Conservation (phyloP, 2,888 invertebrate genomes). For the Cephus nigrinus region DNA sequence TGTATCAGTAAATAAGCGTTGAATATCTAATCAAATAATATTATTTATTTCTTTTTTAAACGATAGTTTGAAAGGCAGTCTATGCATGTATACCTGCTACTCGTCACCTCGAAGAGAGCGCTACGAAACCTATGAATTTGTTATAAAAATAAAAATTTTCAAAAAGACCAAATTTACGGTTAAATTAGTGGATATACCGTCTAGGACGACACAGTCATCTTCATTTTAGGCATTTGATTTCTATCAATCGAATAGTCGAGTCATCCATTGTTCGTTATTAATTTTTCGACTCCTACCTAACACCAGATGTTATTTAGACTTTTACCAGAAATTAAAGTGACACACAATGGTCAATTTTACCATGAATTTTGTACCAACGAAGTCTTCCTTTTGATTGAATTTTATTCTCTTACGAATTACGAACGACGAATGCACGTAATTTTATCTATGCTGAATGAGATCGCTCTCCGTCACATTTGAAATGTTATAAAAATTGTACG, state of each 20-base stretch:
- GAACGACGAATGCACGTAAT: neutral
- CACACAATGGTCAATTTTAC: neutral
- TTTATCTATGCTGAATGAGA: slow-evolving; percentile 54
- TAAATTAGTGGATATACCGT: neutral
- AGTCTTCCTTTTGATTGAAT: neutral
- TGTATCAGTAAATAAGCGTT: neutral
- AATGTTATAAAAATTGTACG: slow-evolving; percentile 63
- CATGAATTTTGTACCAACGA: neutral
- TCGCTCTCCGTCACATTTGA: slow-evolving; percentile 55
- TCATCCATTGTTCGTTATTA: neutral
- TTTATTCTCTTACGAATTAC: neutral
- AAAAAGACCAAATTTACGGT: neutral
- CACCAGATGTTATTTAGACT: neutral
- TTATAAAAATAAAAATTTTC: neutral
- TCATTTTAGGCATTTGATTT: neutral
- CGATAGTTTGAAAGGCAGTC: neutral
- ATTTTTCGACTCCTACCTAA: neutral
- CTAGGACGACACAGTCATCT: neutral
- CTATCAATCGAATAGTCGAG: neutral
- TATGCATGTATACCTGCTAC: neutral
- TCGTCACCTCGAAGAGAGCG: neutral
- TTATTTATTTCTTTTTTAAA: neutral
- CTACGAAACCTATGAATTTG: neutral
- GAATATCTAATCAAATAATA: neutral
- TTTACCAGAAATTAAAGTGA: neutral